phyloP scores from a whole-genome alignment of 2,113 vertebrate species.

The Phylloscopus whistleri region DNA sequence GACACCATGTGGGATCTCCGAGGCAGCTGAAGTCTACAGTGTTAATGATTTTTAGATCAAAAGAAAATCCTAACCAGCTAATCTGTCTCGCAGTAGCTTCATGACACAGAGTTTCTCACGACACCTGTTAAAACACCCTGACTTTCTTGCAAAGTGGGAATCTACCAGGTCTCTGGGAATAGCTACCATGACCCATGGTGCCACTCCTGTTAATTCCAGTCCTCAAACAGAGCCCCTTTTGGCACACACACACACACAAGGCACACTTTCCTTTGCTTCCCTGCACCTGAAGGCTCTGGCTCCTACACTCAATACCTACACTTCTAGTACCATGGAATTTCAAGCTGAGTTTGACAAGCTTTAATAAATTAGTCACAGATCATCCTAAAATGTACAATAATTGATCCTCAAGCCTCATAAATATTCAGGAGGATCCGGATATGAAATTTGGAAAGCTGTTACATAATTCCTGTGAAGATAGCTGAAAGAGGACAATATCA shows the following conservation, averaged over 20 bases:
- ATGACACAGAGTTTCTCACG: neutral
- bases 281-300: neutral
- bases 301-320: neutral
- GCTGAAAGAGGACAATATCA: neutral
- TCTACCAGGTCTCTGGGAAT: neutral
- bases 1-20: neutral
- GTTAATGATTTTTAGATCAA: neutral
- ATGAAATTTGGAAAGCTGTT: neutral
- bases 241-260: neutral
- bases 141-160: neutral
- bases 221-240: neutral
- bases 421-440: neutral
- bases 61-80: neutral
- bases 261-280: neutral
- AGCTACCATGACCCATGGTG: fast-evolving
- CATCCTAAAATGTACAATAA: neutral
- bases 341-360: neutral
- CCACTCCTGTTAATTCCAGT: neutral
- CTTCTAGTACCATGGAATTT: neutral
- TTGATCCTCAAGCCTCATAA: neutral
- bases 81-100: neutral
- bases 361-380: neutral
- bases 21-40: neutral
- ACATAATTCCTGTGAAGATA: neutral
- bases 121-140: neutral